phyloP scores from a whole-genome alignment of 2,113 vertebrate genomes.

The Holacanthus passer region DNA sequence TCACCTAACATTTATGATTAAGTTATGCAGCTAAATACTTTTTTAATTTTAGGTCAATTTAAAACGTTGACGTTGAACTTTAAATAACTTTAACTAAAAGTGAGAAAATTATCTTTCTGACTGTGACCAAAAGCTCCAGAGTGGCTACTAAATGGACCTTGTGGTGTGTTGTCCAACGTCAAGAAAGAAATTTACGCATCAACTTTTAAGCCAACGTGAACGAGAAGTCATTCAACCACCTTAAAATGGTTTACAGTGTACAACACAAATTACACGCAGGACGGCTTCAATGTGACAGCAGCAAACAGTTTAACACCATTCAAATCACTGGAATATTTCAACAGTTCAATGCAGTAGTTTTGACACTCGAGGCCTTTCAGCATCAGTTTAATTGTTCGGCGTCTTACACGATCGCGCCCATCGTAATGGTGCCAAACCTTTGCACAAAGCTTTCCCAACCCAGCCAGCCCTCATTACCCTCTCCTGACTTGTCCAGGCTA shows the following conservation, averaged over 20 bases:
- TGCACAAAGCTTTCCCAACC: slow-evolving; percentile 15
- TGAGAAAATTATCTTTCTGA: no score
- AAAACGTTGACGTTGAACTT: no score
- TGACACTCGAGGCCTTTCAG: slow-evolving; percentile 24
- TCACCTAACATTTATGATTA: no score
- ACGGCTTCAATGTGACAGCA: not conserved
- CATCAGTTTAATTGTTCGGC: slow-evolving; percentile 11
- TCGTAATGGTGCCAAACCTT: slow-evolving; percentile 36
- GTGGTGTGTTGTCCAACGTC: no score
- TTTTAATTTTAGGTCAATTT: no score
- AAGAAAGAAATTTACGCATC: no score
- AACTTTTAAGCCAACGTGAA: no score
- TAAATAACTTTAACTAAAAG: no score
- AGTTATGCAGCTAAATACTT: no score
- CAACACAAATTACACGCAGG: not conserved
- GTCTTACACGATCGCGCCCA: not conserved
- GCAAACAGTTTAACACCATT: slow-evolving; percentile 10
- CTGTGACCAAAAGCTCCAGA: not conserved
- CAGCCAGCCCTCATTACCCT: slow-evolving; percentile 34
- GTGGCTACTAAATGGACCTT: not conserved
- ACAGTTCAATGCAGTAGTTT: not conserved
- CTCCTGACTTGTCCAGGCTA: slow-evolving; percentile 32
- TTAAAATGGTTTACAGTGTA: not conserved
- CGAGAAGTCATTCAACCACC: no score
- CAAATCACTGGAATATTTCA: slow-evolving; percentile 21